Base-by-base conservation (phyloP, 2,797 vertebrate genomes). In the Hydrophis major region DNA sequence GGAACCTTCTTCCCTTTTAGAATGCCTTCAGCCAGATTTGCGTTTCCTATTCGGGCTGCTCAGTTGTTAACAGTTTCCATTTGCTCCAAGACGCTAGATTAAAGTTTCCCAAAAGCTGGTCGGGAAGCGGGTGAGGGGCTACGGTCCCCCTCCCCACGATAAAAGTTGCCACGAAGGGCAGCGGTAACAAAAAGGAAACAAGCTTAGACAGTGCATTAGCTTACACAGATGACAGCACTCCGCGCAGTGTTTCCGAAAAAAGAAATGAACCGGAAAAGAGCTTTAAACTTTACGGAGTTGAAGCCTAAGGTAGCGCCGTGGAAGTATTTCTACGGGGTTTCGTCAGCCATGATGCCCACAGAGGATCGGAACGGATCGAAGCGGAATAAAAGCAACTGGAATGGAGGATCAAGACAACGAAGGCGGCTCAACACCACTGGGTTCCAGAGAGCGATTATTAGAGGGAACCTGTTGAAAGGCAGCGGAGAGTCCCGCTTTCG, bases 401-500 rank as follows among this genome's bases (percentile, higher is more conserved):
- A 47, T 13, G 42, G 22, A 83, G 5, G 37, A 12, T 25, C 47
- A 47, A 83, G 20, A 25, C 8, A 47, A 83, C 10, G 37, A 47
- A 42, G 74, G 74, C 74, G 74, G 74, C 74, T 42, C 4, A 20
- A 25, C 6, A 7, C 8, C 1, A 32, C 37, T 13, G 47, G n/a
- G 55, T 56, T 86, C 32, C n/a, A 88, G 86, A 25, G 25, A 47
- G 55, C 14, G 22, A 20, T 18, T n/a, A 42, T 42, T 42, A 42
- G 18, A 69, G 59, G 10, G 86, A 37, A 92, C 89, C 89, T 60
- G 59, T 91, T 91, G 86, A 53, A 86, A 90, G 60, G 27, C 47
- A 57, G 37, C 83, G 47, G 69, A 63, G 55, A 63, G 57, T 20
- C 92, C 1, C 1, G 53, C 6, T 93, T 74, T 60, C 8, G 1